Evolutionary conservation across 2,888 invertebrate genomes (phyloP), one percentile per base, ranked within the genome.

Genomic region (Gibbula magus): DNA sequence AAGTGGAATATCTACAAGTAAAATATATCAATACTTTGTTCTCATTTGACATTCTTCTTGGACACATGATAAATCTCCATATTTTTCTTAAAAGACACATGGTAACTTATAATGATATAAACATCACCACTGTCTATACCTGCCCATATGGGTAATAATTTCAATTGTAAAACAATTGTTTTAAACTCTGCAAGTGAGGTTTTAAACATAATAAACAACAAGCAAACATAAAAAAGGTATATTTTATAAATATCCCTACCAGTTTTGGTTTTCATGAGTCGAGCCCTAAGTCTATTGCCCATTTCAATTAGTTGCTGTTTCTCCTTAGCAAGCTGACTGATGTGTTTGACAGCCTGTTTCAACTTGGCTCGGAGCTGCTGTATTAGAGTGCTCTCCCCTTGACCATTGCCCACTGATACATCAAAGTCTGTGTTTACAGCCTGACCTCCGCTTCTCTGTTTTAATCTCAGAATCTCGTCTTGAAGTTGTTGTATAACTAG

Each of bases 401-500:
- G 79, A 25, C 79, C 66, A 25, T 77, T 67, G 18, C 29, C 53
- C 74, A 74, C 22, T 2, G 25, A 45, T 1, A 70, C 18, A n/a
- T n/a, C 35, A n/a, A 67, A 35, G 22, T 32, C 53, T 16, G 61
- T 20, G 13, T 75, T 39, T n/a, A 18, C 75, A 18, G 20, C 56
- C 16, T 39, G 61, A 53, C 35, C 25, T n/a, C 54, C n/a, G 16
- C 75, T 67, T 77, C 35, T 70, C 35, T 52, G 75, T 75, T 75
- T 75, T 5, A 91, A 83, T 25, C 86, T 84, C 73, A 83, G 79
- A 5, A 92, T 88, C 84, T 92, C 92, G 82, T 91, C 91, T 81
- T 93, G 90, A 16, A 93, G 84, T 79, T 93, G 92, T 81, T 93
- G 92, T 25, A 93, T 92, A 39, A 92, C 84, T 39, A 92, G 79